Evolutionary conservation across 2,797 vertebrate species (phyloP).

Genomic region (Argentina silus): DNA sequence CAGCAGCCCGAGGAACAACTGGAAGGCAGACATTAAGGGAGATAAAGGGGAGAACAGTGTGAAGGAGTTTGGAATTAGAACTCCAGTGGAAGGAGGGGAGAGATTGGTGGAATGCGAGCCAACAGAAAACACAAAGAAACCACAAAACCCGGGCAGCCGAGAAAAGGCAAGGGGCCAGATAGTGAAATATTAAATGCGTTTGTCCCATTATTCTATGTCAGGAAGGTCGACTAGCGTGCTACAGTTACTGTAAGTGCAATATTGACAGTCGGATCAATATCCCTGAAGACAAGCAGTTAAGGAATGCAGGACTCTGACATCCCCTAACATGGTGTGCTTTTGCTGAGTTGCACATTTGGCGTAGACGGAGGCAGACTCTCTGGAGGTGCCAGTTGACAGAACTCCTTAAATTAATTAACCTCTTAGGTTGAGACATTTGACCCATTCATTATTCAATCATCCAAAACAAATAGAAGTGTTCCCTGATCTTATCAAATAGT

Average conservation of each 20-base stretch:
- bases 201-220: conserved; percentile 63
- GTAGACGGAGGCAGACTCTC: conserved; percentile 48
- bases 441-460: conserved; percentile 37
- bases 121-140: conserved; percentile 43
- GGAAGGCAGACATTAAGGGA: conserved; percentile 51
- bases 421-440: conserved; percentile 60
- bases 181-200: conserved; percentile 62
- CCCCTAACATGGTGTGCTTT: conserved; percentile 29
- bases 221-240: conserved; percentile 47
- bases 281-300: conserved; percentile 55
- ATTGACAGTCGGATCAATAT: conserved; percentile 68
- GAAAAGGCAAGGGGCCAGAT: conserved; percentile 47
- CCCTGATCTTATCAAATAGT: conserved; percentile 23
- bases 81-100: conserved; percentile 31
- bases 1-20: conserved; percentile 53
- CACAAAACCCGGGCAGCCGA: conserved; percentile 10
- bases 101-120: conserved; percentile 30
- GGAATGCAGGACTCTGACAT: conserved; percentile 41
- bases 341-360: conserved; percentile 61
- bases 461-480: conserved; percentile 58
- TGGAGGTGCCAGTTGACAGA: conserved; percentile 63
- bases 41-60: conserved; percentile 60
- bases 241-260: conserved; percentile 67
- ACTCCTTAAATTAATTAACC: conserved; percentile 70
- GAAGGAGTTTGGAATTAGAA: conserved; percentile 61